Conservation (phyloP, 1,140 invertebrate genomes). For the Lepidurus arcticus region DNA sequence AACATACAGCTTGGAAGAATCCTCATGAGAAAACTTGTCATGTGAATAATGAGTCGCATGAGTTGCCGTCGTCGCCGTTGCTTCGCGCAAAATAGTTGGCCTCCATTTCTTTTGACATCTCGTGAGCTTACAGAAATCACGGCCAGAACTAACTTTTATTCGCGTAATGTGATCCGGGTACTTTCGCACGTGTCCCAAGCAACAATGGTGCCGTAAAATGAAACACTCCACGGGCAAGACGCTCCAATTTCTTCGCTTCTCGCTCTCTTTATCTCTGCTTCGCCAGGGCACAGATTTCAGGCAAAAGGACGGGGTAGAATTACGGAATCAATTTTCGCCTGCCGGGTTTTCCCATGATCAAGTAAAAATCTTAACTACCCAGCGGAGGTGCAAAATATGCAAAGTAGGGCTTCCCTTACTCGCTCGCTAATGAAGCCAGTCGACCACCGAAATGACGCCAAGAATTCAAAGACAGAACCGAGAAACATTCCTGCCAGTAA, state of each 20-base stretch:
- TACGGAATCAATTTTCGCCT: background rate
- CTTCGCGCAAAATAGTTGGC: background rate
- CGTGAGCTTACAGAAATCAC: background rate
- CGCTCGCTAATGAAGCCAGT: background rate
- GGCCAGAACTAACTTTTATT: background rate
- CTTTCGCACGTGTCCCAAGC: conserved; percentile 3
- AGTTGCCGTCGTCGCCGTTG: background rate
- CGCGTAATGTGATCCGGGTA: background rate
- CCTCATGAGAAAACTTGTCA: background rate
- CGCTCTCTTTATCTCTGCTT: background rate
- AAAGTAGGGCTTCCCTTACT: background rate
- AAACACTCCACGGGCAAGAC: background rate
- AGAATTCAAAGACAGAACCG: background rate
- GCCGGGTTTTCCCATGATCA: background rate
- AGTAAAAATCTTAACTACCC: background rate
- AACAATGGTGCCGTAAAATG: background rate
- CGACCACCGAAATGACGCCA: background rate
- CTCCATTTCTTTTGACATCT: background rate
- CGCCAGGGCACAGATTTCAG: background rate
- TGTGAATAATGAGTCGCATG: background rate
- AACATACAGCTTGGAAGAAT: background rate
- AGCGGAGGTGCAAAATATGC: background rate
- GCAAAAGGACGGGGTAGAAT: background rate
- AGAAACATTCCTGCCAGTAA: background rate
- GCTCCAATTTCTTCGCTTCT: background rate